Base-by-base conservation (phyloP, 1,140 invertebrate genomes). In the Radopholus similis region DNA sequence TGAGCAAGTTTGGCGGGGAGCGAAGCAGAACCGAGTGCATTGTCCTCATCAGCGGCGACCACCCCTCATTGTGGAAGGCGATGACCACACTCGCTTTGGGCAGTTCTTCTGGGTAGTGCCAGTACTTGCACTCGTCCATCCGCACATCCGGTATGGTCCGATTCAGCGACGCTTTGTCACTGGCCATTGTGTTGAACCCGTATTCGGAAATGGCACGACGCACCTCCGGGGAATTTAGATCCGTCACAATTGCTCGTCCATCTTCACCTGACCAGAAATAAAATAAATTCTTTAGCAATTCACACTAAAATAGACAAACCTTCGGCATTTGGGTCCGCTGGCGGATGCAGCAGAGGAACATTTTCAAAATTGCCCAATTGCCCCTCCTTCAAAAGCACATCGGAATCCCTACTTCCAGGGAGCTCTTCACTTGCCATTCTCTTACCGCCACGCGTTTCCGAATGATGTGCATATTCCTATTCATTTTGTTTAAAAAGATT, bases 31-130 rank as follows among this genome's bases (percentile, higher is more conserved):
- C 91, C 71, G 90, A 91, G 82, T 97, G 93, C 0, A 97, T 92
- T n/a, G 95, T 97, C 71, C 95, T 85, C 85, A 97, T 87, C 13
- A 98, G 85, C 2, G 94, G 92, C 0, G 91, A 91, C 87, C 90
- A 96, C 2, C 94, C 95, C 85, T 98, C 93, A 83, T 99, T 98
- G 82, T 98, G 95, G 83, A 99, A 98, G 11, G 97, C 95, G 67
- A 99, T 89, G 70, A 99, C 94, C 0, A 98, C 92, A 82, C 90
- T 93, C 3, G 93, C 92, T 56, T 87, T 89, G 0, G 95, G 93
- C 72, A 98, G 85, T 66, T 90, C 85, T 74, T 88, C 86, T 5
- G 93, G 91, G 84, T 97, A 98, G 77, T 95, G 88, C 95, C 95
- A 98, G 82, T 93, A 90, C 83, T 91, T 92, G 84, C 95, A 98